A percentile compares a stretch with the other conserved stretches of the same genome.
These are phyloP conservation scores for Helogale parvula DNA, from an alignment of 2,113 vertebrate species.

Conservation along the genomic window DNA sequence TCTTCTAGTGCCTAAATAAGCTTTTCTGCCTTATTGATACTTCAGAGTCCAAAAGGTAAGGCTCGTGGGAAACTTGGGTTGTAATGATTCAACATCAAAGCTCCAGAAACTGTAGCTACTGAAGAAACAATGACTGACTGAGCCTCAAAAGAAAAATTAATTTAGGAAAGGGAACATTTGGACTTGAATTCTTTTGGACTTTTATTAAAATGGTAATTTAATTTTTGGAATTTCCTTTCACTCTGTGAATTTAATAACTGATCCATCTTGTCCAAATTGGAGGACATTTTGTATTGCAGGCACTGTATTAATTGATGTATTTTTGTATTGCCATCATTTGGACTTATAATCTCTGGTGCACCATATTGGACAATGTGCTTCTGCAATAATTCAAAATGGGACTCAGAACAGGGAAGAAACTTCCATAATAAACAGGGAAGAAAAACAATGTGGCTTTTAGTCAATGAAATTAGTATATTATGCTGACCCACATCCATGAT, in stretches of 20 bases:
- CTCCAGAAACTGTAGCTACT: not conserved
- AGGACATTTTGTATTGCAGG: not conserved
- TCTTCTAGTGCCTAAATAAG: not conserved
- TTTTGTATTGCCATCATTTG: not conserved
- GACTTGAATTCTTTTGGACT: not conserved
- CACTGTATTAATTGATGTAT: not conserved
- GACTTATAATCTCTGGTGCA: not conserved
- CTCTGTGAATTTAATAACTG: not conserved
- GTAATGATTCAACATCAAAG: not conserved
- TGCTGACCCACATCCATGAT: not conserved
- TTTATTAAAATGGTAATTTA: slow-evolving; percentile 34
- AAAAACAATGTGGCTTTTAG: not conserved
- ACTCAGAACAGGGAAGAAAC: not conserved
- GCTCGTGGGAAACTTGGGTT: not conserved
- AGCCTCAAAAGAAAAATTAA: slow-evolving; percentile 18
- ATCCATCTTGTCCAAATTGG: not conserved
- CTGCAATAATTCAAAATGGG: not conserved
- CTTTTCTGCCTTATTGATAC: not conserved
- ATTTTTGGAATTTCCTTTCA: slow-evolving; percentile 28
- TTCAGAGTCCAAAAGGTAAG: not conserved
- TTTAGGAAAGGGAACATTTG: not conserved
- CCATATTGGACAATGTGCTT: not conserved
- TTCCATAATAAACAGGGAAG: not conserved
- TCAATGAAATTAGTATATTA: not conserved
- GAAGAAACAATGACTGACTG: not conserved